These are phyloP conservation scores for Papilio machaon DNA, from an alignment of 1,140 invertebrate genomes.

Conservation along the genomic window DNA sequence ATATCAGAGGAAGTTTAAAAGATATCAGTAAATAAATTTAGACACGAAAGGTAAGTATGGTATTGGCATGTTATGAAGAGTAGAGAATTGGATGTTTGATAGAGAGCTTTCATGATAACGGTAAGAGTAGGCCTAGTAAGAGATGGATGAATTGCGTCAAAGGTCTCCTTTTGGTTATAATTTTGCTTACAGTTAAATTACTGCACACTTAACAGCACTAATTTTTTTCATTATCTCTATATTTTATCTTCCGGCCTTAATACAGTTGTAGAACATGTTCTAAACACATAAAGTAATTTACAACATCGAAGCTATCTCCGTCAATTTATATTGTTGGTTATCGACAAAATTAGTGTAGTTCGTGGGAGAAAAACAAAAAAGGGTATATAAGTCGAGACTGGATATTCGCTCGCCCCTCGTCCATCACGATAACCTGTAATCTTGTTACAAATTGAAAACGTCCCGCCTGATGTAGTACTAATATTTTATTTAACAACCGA, in stretches of 20 bases:
- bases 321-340: constrained; percentile 20
- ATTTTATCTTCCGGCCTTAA: neutral
- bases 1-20: neutral
- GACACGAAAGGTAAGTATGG: no score
- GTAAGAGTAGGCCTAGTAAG: no score
- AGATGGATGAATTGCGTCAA: no score
- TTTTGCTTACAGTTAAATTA: no score
- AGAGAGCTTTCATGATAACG: no score
- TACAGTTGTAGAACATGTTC: constrained; percentile 12
- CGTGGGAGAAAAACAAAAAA: constrained; percentile 30
- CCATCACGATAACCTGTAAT: constrained; percentile 34
- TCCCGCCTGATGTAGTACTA: constrained; percentile 18
- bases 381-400: constrained; percentile 12
- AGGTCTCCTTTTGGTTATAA: no score
- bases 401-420: constrained; percentile 20
- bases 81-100: no score
- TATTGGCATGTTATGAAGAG: no score
- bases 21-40: no score
- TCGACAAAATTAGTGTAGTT: constrained; percentile 27
- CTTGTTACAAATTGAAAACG: constrained; percentile 37
- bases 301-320: neutral
- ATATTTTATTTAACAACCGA: constrained; percentile 23
- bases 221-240: no score
- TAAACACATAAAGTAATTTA: neutral
- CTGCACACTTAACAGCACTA: no score